phyloP scores from a whole-genome alignment of 1,140 invertebrate species.

The Agrilus planipennis region DNA sequence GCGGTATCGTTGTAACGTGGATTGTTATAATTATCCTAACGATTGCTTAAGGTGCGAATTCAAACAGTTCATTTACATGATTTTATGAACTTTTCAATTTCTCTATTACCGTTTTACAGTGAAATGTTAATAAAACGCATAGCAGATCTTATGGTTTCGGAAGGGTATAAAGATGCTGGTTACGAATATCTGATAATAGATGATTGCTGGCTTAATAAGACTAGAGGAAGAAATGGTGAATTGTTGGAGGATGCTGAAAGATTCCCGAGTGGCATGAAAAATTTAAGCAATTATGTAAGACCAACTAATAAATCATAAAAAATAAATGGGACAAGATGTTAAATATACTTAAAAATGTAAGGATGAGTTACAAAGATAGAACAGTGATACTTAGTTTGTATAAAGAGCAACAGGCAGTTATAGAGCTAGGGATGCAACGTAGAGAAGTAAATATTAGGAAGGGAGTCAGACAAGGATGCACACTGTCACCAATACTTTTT shows the following conservation, averaged over 20 bases:
- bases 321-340: too few species aligned
- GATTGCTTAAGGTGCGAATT: slow-evolving; percentile 48
- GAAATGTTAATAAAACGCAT: slow-evolving; percentile 69
- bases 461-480: too few species aligned
- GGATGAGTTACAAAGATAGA: too few species aligned
- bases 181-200: slow-evolving; percentile 82
- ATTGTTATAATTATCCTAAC: slow-evolving; percentile 53
- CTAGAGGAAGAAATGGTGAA: slow-evolving; percentile 49
- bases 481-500: too few species aligned
- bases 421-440: too few species aligned
- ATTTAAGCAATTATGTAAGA: slow-evolving; percentile 75
- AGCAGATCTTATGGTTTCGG: slow-evolving; percentile 61
- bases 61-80: neutral
- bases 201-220: slow-evolving; percentile 73
- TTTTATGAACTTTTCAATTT: slow-evolving; percentile 2
- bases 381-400: too few species aligned
- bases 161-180: slow-evolving; percentile 68
- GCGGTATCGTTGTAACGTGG: slow-evolving; percentile 54
- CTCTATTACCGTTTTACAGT: slow-evolving; percentile 42
- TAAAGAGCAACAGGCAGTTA: too few species aligned
- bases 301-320: slow-evolving; percentile 23
- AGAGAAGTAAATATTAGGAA: too few species aligned
- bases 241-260: slow-evolving; percentile 60
- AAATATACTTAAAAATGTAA: too few species aligned
- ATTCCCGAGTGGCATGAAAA: slow-evolving; percentile 75